phyloP scores from a whole-genome alignment of 2,888 invertebrate genomes.

The Caenorhabditis sp. region DNA sequence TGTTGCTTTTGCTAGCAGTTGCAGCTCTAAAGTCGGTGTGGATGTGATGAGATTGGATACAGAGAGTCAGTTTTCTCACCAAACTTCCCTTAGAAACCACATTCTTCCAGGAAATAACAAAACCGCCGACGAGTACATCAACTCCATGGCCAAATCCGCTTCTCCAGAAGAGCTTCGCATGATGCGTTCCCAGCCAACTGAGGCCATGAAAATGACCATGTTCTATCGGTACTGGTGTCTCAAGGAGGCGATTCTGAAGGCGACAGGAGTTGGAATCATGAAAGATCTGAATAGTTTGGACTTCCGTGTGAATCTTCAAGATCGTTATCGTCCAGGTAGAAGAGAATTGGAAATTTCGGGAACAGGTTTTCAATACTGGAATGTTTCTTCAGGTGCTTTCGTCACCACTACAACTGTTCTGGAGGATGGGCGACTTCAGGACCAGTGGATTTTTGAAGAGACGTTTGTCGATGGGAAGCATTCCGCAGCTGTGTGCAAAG shows the following conservation, averaged over 20 bases:
- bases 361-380: not conserved
- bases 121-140: constrained; percentile 83
- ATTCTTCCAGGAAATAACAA: constrained; percentile 80
- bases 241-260: constrained; percentile 83
- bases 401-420: constrained; percentile 79
- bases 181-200: constrained; percentile 81
- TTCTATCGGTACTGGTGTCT: constrained; percentile 83
- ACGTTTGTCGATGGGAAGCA: constrained; percentile 80
- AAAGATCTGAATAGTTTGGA: constrained; percentile 81
- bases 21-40: constrained; percentile 80
- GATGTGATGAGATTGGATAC: constrained; percentile 83
- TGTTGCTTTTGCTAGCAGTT: constrained; percentile 82
- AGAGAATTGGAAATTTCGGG: not conserved
- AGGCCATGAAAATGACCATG: constrained; percentile 82
- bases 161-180: constrained; percentile 79
- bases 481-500: constrained; percentile 81
- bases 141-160: constrained; percentile 81
- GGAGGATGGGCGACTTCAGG: constrained; percentile 76
- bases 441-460: constrained; percentile 82
- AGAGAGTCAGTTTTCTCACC: constrained; percentile 68
- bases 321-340: constrained; percentile 80
- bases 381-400: constrained; percentile 78
- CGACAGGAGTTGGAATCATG: constrained; percentile 83
- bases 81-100: no score
- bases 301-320: constrained; percentile 78